Conservation (phyloP, 2,797 vertebrate genomes). For the Sphenodon punctatus region DNA sequence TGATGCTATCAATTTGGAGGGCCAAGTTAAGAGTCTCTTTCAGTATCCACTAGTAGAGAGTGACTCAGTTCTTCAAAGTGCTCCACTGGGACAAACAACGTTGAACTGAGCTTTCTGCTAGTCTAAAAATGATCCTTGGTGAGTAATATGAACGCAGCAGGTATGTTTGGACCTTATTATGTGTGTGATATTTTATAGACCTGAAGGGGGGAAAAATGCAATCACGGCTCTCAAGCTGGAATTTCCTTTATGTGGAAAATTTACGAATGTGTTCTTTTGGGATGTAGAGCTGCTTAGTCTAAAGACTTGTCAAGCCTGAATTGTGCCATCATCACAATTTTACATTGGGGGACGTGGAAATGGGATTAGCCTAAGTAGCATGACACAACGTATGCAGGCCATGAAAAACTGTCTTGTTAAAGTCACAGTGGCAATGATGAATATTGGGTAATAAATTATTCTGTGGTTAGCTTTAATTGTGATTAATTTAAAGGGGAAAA, state of each 20-base stretch:
- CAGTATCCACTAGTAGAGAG: too few species aligned
- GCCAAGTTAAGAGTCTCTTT: too few species aligned
- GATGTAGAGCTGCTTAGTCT: neutral
- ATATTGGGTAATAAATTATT: neutral
- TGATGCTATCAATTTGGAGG: too few species aligned
- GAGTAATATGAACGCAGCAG: neutral
- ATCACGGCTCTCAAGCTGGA: neutral
- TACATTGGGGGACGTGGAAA: neutral
- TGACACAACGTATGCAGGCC: neutral
- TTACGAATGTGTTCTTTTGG: neutral
- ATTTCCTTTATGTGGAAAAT: neutral
- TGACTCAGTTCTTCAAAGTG: too few species aligned
- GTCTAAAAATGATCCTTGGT: accelerated
- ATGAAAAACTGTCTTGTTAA: neutral
- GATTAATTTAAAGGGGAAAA: neutral
- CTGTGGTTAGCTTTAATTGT: neutral
- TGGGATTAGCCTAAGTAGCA: neutral
- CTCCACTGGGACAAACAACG: too few species aligned
- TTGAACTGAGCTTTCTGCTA: too few species aligned
- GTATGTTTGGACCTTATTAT: neutral
- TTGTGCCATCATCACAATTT: neutral
- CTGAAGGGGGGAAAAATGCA: neutral
- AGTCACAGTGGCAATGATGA: neutral
- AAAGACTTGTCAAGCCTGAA: neutral
- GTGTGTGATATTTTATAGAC: neutral